Base-by-base conservation (phyloP, 1,140 invertebrate genomes). In the Zaprionus davidi region DNA sequence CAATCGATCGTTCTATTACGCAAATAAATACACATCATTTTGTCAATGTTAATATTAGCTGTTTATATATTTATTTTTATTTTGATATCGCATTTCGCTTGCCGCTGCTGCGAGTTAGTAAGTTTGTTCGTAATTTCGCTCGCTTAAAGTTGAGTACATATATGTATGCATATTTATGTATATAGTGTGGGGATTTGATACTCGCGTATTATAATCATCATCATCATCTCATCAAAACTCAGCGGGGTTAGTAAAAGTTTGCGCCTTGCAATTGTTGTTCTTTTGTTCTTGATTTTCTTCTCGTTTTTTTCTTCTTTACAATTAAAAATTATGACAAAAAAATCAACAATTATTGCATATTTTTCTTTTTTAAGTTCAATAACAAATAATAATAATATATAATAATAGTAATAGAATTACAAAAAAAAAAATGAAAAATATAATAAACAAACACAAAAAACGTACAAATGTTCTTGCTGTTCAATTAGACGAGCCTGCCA, bases 291-390 rank as follows among this genome's bases (percentile, higher is more conserved):
- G 28, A 31, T 38, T 64, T 17, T 24, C 51, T 64, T 49, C 55
- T 38, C 22, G 28, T 44, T 38, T 70, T 67, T 59, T 53, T 9
- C 2, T 46, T 17, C 2, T 73, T 63, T 74, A 68, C 70, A 81
- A 81, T 84, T 83, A 83, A 53, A 53, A 72, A 87, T 83, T 84
- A 88, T 84, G 78, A 90, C 76, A 76, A 88, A 88, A 85, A 82
- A 82, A 70, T 85, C 81, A 88, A 88, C 84, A 88, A 88, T 88
- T 84, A 88, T 80, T 88, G 83, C 77, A 88, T 83, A 87, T 70
- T 80, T 82, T 86, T 80, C 79, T 68, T 73, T 46, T 76, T 83
- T 62, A 64, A 71, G 67, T 82, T 87, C 73, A 82, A 87, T 82
- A 87, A 87, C 83, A 87, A 87, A 87, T 80, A 85, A 84, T 86